phyloP scores from a whole-genome alignment of 2,113 vertebrate genomes.

The Hypanus sabinus region DNA sequence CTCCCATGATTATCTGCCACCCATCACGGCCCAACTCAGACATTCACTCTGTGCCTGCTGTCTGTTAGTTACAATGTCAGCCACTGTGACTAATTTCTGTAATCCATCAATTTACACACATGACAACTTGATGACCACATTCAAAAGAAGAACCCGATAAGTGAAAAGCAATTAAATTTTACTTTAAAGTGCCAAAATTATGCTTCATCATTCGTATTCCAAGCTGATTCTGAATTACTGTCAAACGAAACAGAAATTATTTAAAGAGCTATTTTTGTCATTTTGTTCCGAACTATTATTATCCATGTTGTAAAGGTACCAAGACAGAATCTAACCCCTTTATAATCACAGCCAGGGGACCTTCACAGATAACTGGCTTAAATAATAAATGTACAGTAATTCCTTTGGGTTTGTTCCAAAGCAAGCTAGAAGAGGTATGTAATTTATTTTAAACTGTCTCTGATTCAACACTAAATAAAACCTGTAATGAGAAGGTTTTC shows the following conservation, averaged over 20 bases:
- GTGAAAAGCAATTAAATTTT: constrained; percentile 3
- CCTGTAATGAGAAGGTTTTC: background rate
- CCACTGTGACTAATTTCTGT: background rate
- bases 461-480: constrained; percentile 24
- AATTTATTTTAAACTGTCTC: constrained; percentile 14
- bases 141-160: background rate
- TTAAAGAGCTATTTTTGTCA: constrained; percentile 4
- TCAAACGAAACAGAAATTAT: background rate
- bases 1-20: background rate
- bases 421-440: background rate
- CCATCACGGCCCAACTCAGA: background rate
- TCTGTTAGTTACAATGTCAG: background rate
- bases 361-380: background rate
- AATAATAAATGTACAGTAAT: background rate
- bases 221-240: constrained; percentile 22
- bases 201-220: background rate
- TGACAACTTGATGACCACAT: constrained; percentile 8
- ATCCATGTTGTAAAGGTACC: background rate
- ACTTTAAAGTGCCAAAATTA: constrained; percentile 1
- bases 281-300: constrained; percentile 5
- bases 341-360: background rate
- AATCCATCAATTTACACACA: constrained; percentile 8
- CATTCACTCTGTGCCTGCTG: background rate
- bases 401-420: constrained; percentile 2
- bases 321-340: background rate